Conservation (phyloP, 2,797 vertebrate species). For the Manis javanica region DNA sequence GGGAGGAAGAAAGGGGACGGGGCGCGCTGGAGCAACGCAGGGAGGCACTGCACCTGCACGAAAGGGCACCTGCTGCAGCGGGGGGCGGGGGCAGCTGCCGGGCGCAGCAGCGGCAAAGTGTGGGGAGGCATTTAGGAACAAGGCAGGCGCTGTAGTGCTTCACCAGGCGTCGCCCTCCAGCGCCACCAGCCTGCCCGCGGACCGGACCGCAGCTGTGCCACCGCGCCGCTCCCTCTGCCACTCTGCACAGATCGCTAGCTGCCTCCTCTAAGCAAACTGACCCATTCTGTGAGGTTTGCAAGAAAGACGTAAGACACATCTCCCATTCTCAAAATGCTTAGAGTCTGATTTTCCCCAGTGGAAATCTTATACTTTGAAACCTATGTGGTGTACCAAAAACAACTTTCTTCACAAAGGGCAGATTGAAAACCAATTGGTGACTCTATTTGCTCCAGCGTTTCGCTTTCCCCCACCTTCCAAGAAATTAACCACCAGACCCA, state of each 20-base stretch:
- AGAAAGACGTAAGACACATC: neutral
- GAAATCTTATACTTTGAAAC: constrained; percentile 56
- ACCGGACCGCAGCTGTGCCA: neutral
- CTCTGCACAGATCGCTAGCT: neutral
- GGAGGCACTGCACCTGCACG: neutral
- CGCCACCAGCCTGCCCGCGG: no score
- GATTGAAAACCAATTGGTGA: constrained; percentile 62
- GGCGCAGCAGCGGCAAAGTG: neutral
- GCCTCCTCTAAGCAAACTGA: neutral
- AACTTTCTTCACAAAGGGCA: neutral
- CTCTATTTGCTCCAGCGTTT: constrained; percentile 26
- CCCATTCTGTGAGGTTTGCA: neutral
- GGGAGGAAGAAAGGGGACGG: neutral
- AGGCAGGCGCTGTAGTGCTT: neutral
- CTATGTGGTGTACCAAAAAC: neutral
- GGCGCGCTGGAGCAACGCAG: neutral
- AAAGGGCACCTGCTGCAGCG: neutral
- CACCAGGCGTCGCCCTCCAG: fast-evolving
- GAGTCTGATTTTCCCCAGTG: constrained; percentile 25
- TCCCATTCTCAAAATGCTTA: neutral
- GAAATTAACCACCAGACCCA: neutral
- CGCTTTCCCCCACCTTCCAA: constrained; percentile 48
- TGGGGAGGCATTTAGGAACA: neutral
- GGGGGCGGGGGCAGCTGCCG: neutral
- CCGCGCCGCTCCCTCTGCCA: neutral